These are phyloP conservation scores for Eriosoma lanigerum DNA, from an alignment of 1,140 invertebrate species.

Conservation along the genomic window DNA sequence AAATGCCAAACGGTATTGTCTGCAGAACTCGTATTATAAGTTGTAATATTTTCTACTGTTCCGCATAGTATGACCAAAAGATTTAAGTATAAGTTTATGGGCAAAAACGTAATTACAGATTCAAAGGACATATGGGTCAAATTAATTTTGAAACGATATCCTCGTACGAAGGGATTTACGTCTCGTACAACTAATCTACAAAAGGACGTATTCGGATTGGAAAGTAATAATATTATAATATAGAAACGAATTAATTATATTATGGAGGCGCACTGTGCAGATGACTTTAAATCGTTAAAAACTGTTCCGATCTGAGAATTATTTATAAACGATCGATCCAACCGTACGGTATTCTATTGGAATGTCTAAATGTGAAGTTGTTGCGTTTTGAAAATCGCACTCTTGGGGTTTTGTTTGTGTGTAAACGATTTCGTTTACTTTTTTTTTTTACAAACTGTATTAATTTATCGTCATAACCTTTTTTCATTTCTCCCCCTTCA, in stretches of 20 bases:
- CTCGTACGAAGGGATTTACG: constrained; percentile 25
- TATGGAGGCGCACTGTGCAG: background rate
- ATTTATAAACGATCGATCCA: background rate
- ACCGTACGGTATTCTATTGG: background rate
- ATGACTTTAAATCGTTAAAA: background rate
- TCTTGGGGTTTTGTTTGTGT: constrained; percentile 1
- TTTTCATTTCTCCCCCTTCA: background rate
- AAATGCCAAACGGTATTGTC: background rate
- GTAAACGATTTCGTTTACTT: constrained; percentile 18
- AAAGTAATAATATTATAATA: constrained; percentile 11
- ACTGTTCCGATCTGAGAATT: background rate
- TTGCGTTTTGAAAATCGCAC: background rate
- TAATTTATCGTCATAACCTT: constrained; percentile 43
- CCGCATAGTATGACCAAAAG: background rate
- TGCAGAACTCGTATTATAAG: too few species aligned
- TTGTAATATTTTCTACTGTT: constrained; percentile 17
- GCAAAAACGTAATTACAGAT: constrained; percentile 27
- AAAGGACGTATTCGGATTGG: constrained; percentile 11
- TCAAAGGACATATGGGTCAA: constrained; percentile 36
- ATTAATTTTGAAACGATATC: constrained; percentile 38
- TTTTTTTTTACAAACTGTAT: constrained; percentile 26
- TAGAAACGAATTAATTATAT: constrained; percentile 8
- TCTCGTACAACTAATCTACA: constrained; percentile 29
- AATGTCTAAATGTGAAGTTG: background rate
- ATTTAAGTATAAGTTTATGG: constrained; percentile 26